Base-by-base conservation (phyloP, 2,113 vertebrate genomes). In the Scalopus aquaticus region DNA sequence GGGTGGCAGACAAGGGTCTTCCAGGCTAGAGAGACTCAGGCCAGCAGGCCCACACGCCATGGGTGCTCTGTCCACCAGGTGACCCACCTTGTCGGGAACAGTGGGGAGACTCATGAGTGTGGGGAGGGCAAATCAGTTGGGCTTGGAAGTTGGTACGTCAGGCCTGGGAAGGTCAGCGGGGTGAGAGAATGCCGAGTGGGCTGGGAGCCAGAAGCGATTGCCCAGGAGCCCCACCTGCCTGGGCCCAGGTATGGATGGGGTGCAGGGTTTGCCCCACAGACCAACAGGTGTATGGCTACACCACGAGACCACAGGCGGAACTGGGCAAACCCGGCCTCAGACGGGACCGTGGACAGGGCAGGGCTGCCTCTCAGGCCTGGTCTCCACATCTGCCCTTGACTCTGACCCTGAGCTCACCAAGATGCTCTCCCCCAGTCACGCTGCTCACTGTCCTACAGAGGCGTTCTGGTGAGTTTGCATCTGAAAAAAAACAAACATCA, bases 1-100 rank as follows among this genome's bases (percentile, higher is more conserved):
- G 60, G 32, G 70, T 67, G 20, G 28, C n/a, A 80, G 78, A 64
- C 6, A 51, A 72, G 17, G 26, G 20, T 70, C 72, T 84, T 62
- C 70, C 15, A 22, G 46, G 85, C 5, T 0, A 39, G 12, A 26
- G 64, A 69, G 82, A 30, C 44, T 32, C 26, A 74, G 17, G 65
- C 28, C 24, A 20, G 56, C 17, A 54, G n/a, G 10, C 28, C 42
- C 10, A 2, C 0, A 1, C 17, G 20, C 30, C 70, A 70, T 19
- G 2, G 44, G 6, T 5, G 4, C 39, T n/a, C 7, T 3, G 15
- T 4, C 6, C 20, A 56, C 54, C 20, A 7, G 6, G 20, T 56
- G 54, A 20, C 54, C 54, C 7, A 16, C 20, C 54, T 7, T 6
- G 54, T 24, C 24, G 24, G 58, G 20, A 56, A 54, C 26, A 56